Evolutionary conservation across 2,797 vertebrate species (phyloP).

Genomic region (Scolopax bukidnonensis): DNA sequence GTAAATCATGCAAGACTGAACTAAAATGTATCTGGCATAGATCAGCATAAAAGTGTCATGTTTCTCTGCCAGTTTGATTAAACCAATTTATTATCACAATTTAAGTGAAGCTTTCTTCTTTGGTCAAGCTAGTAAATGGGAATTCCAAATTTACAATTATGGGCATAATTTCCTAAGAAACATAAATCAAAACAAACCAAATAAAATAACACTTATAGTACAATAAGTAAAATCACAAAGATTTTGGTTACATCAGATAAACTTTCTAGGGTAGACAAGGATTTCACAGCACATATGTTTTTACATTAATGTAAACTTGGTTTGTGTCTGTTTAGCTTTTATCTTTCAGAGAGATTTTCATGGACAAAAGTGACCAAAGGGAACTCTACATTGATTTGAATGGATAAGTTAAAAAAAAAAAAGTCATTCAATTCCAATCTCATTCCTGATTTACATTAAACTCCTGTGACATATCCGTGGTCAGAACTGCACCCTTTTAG

Average conservation of each 20-base stretch:
- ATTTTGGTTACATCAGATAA: not conserved
- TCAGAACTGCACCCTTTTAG: not conserved
- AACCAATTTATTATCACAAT: not conserved
- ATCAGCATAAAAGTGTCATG: not conserved
- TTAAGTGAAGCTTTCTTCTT: not conserved
- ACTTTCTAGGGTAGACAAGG: not conserved
- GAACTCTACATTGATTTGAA: not conserved
- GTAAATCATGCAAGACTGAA: not conserved
- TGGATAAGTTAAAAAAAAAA: not conserved
- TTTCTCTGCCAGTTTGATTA: conserved; percentile 1
- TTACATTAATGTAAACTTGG: not conserved
- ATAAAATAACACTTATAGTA: not conserved
- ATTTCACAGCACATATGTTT: not conserved
- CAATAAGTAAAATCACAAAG: not conserved
- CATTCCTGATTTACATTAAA: not conserved
- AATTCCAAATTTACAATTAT: not conserved
- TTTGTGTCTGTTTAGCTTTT: not conserved
- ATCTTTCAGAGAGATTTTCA: not conserved
- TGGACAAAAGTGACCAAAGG: not conserved
- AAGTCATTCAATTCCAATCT: not conserved
- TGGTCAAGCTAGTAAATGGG: not conserved
- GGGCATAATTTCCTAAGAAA: not conserved
- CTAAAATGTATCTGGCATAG: not conserved
- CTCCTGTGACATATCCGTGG: not conserved
- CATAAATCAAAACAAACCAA: not conserved